Conservation (phyloP, 2,797 vertebrate genomes). For the Manis crassicaudata region DNA sequence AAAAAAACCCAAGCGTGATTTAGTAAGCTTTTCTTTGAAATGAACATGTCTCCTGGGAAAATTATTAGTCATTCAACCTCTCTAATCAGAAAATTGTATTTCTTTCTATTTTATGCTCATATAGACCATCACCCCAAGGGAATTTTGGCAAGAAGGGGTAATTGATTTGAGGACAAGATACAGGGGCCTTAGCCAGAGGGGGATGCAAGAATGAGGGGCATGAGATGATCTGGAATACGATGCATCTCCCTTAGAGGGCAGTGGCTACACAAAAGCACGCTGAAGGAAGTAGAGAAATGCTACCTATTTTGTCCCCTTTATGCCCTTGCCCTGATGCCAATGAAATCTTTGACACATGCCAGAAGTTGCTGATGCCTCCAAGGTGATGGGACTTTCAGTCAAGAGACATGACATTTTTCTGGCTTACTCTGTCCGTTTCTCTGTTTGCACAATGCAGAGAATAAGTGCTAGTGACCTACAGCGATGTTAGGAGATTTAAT, state of each 20-base stretch:
- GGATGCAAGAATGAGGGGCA: not conserved
- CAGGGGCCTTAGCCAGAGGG: not conserved
- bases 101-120: constrained; percentile 10
- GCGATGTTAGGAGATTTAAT: constrained; percentile 56
- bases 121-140: not conserved
- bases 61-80: not conserved
- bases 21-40: constrained; percentile 47
- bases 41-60: not conserved
- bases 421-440: constrained; percentile 46
- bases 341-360: constrained; percentile 15
- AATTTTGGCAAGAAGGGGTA: constrained; percentile 18
- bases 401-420: constrained; percentile 29
- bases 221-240: not conserved
- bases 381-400: constrained; percentile 40
- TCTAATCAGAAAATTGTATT: constrained; percentile 39
- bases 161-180: constrained; percentile 40
- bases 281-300: not conserved
- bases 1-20: not conserved
- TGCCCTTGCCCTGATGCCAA: not conserved
- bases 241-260: constrained; percentile 18
- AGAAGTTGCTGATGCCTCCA: constrained; percentile 13
- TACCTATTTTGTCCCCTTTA: not conserved
- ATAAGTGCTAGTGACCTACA: constrained; percentile 52
- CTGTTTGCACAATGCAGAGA: constrained; percentile 56
- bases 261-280: not conserved